Conservation (phyloP, 2,113 vertebrate species). For the Bubo blakistoni region DNA sequence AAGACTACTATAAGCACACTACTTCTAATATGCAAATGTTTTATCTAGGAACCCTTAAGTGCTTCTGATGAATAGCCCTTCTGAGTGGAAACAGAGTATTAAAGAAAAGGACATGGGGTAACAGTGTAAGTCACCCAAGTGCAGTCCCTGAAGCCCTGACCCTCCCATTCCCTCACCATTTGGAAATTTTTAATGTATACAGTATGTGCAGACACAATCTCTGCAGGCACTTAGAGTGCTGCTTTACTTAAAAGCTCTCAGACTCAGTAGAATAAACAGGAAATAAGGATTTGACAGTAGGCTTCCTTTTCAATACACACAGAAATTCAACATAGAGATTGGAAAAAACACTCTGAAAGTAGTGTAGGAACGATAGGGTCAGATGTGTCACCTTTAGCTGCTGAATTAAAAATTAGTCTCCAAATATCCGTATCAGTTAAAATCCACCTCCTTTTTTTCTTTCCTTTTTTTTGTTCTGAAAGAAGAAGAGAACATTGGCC, state of each 20-base stretch:
- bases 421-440: background rate
- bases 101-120: background rate
- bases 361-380: background rate
- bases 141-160: background rate
- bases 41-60: background rate
- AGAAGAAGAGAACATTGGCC: background rate
- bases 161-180: background rate
- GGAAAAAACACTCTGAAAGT: background rate
- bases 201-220: background rate
- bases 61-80: background rate
- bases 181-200: background rate
- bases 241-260: background rate
- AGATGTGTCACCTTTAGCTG: background rate
- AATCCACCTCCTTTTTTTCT: background rate
- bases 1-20: background rate
- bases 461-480: background rate
- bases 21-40: background rate
- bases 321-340: background rate
- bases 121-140: background rate
- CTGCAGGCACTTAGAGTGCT: background rate
- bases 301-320: background rate
- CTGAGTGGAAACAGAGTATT: background rate
- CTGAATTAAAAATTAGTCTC: background rate
- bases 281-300: background rate
- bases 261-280: background rate